Conservation (phyloP, 2,797 vertebrate species). For the Loris lydekkerianus region DNA sequence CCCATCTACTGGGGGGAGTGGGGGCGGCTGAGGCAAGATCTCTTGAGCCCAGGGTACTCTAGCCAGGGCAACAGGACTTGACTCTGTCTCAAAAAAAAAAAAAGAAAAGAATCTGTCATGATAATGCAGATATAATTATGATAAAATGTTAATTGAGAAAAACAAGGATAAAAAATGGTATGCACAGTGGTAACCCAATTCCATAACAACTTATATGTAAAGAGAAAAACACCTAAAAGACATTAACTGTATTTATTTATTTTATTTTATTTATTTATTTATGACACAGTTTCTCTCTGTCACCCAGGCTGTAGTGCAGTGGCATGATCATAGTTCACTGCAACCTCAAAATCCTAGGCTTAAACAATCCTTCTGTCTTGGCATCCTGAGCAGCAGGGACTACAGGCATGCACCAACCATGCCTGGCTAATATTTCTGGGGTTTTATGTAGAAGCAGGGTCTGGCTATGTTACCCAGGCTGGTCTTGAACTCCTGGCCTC, state of each 20-base stretch:
- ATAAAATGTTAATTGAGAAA: slow-evolving; percentile 43
- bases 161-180: neutral
- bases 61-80: no score
- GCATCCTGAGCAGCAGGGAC: neutral
- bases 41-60: no score
- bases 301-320: neutral
- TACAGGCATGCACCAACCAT: neutral
- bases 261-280: neutral
- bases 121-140: slow-evolving; percentile 12
- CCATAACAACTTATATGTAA: neutral
- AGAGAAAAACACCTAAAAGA: neutral
- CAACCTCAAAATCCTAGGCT: neutral
- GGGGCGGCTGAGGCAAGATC: no score
- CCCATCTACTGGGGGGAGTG: no score
- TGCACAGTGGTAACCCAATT: neutral
- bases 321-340: neutral
- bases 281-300: neutral
- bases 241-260: neutral
- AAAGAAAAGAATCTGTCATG: neutral
- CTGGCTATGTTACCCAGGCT: no score
- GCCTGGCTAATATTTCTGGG: no score
- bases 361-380: neutral
- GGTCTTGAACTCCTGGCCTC: no score
- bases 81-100: no score
- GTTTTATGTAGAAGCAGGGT: no score